phyloP scores from a whole-genome alignment of 2,113 vertebrate genomes.

The Seriola quinqueradiata region DNA sequence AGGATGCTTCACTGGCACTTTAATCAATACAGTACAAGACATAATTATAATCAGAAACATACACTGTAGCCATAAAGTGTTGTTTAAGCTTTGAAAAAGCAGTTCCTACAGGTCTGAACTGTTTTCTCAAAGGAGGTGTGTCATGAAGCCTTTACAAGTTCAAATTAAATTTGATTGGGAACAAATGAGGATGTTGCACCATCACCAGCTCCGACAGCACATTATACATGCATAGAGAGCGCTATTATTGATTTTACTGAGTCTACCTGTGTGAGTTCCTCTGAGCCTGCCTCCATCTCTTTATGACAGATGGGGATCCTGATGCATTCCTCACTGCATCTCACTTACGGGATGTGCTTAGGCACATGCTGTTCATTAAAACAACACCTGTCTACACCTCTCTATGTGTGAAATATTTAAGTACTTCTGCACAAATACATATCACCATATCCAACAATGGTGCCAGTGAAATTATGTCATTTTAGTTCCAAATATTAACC shows the following conservation, averaged over 20 bases:
- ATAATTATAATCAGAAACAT: not conserved
- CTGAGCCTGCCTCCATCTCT: slow-evolving; percentile 53
- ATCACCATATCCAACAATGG: slow-evolving; percentile 7
- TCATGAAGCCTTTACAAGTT: slow-evolving; percentile 38
- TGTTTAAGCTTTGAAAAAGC: not conserved
- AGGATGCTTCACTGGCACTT: not conserved
- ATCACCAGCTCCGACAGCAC: slow-evolving; percentile 49
- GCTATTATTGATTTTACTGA: slow-evolving; percentile 55
- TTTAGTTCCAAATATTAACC: slow-evolving; percentile 4
- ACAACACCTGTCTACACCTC: slow-evolving; percentile 63
- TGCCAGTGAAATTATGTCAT: slow-evolving; percentile 7
- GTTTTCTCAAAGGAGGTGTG: slow-evolving; percentile 19
- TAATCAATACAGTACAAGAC: slow-evolving; percentile 1
- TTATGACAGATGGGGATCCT: slow-evolving; percentile 68
- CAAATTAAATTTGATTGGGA: slow-evolving; percentile 56
- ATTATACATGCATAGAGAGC: slow-evolving; percentile 44
- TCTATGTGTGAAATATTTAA: slow-evolving; percentile 51
- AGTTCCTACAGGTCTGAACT: not conserved
- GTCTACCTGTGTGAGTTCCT: slow-evolving; percentile 54
- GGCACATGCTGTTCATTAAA: slow-evolving; percentile 61
- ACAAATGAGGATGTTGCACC: slow-evolving; percentile 44
- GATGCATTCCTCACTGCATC: slow-evolving; percentile 66
- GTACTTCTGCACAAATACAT: slow-evolving; percentile 30
- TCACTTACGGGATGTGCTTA: slow-evolving; percentile 66
- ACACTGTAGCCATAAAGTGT: not conserved